Percentiles rank a stretch among this genome's conserved stretches.
These are phyloP conservation scores for Chloroceryle amazona DNA, from an alignment of 2,797 vertebrate genomes.

Conservation along the genomic window DNA sequence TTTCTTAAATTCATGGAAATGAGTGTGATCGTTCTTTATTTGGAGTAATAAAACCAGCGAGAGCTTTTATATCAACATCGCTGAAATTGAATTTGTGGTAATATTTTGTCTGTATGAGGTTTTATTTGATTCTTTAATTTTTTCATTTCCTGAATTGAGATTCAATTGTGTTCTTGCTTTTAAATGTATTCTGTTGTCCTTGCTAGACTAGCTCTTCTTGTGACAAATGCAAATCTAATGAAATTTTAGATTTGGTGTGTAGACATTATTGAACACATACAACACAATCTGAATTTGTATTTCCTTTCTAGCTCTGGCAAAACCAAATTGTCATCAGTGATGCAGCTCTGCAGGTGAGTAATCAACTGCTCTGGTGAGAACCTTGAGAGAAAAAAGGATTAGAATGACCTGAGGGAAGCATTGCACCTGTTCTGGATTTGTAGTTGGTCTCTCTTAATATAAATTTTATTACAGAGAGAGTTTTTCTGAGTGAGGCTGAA, in stretches of 20 bases:
- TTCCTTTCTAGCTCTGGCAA: background rate
- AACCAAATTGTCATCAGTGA: background rate
- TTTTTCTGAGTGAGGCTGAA: background rate
- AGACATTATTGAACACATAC: background rate
- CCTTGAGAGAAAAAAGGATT: background rate
- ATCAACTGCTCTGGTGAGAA: background rate
- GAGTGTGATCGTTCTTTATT: slow-evolving; percentile 23
- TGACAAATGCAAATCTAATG: slow-evolving; percentile 3
- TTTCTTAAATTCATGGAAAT: background rate
- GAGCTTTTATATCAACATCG: slow-evolving; percentile 3
- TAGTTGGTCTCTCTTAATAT: background rate
- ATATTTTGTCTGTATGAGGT: background rate
- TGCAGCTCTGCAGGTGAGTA: background rate
- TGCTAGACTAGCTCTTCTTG: background rate
- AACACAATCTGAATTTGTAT: background rate
- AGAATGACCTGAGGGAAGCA: background rate
- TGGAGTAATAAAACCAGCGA: background rate
- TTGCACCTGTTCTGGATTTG: background rate
- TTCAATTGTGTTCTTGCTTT: slow-evolving; percentile 24
- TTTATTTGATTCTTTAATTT: slow-evolving; percentile 37
- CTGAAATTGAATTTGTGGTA: slow-evolving; percentile 29
- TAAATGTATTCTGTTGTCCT: background rate
- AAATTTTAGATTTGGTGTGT: background rate
- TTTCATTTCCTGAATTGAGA: slow-evolving; percentile 56
- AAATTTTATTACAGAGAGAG: background rate